Evolutionary conservation across 2,113 vertebrate genomes (phyloP).

Genomic region (Laticauda laticaudata): DNA sequence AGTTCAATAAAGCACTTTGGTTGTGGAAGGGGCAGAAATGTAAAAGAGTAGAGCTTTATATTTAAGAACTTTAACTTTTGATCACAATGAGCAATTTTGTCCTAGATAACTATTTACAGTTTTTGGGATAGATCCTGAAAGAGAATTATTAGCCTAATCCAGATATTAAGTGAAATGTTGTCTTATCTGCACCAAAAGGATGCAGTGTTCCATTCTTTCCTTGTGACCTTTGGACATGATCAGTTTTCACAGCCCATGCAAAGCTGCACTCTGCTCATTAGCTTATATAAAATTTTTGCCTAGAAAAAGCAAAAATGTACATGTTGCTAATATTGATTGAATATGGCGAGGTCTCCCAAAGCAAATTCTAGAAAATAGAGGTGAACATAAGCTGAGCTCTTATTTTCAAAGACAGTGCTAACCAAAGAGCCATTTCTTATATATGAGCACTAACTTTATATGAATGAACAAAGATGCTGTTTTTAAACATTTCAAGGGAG

Average conservation of each 20-base stretch:
- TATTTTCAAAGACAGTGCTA: constrained; percentile 28
- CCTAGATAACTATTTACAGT: not conserved
- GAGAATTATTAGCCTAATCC: not conserved
- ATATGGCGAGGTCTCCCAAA: constrained; percentile 23
- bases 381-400: constrained; percentile 20
- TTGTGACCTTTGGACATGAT: not conserved
- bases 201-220: not conserved
- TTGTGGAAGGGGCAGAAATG: not conserved
- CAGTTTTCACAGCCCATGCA: not conserved
- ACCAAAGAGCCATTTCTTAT: constrained; percentile 17
- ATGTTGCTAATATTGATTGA: constrained; percentile 46
- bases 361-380: constrained; percentile 42
- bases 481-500: constrained; percentile 42
- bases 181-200: not conserved
- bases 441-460: constrained; percentile 38
- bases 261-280: not conserved
- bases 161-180: not conserved
- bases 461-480: constrained; percentile 5
- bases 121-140: not conserved
- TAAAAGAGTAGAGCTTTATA: not conserved
- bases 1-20: not conserved
- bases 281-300: not conserved
- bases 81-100: not conserved
- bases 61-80: not conserved
- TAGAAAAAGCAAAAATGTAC: constrained; percentile 1